phyloP scores from a whole-genome alignment of 1,140 invertebrate species.

The Reticulitermes speratus region DNA sequence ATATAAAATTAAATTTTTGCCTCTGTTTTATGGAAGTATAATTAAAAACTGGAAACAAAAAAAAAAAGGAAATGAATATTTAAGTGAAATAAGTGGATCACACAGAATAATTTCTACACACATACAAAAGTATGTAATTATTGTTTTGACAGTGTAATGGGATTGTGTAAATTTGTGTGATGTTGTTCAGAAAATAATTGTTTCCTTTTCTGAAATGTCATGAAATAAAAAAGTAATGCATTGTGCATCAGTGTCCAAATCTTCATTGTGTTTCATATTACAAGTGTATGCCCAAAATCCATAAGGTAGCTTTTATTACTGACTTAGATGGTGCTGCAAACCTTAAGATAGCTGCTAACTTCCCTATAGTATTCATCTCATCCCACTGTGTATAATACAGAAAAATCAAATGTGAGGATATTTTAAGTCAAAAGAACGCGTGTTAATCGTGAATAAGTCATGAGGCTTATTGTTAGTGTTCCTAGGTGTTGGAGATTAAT shows the following conservation, averaged over 20 bases:
- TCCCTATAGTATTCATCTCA: too few relatives aligned
- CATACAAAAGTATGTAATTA: constrained; percentile 15
- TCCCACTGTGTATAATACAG: too few relatives aligned
- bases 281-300: too few relatives aligned
- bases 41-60: neutral
- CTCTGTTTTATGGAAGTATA: neutral
- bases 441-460: too few relatives aligned
- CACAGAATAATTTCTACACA: constrained; percentile 15
- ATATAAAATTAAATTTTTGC: neutral
- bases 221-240: constrained; percentile 23
- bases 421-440: too few relatives aligned
- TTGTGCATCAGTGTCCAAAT: neutral
- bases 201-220: constrained; percentile 13
- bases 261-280: neutral
- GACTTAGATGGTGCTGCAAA: too few relatives aligned
- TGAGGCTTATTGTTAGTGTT: too few relatives aligned
- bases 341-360: too few relatives aligned
- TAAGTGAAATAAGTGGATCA: neutral
- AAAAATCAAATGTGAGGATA: too few relatives aligned
- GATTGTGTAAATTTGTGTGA: neutral
- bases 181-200: neutral
- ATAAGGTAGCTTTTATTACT: too few relatives aligned
- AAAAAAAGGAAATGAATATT: neutral
- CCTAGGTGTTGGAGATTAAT: too few relatives aligned
- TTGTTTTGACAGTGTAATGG: neutral